Evolutionary conservation across 1,140 invertebrate species (phyloP), one percentile per base, ranked within the genome.

Genomic region (Aethina tumida): DNA sequence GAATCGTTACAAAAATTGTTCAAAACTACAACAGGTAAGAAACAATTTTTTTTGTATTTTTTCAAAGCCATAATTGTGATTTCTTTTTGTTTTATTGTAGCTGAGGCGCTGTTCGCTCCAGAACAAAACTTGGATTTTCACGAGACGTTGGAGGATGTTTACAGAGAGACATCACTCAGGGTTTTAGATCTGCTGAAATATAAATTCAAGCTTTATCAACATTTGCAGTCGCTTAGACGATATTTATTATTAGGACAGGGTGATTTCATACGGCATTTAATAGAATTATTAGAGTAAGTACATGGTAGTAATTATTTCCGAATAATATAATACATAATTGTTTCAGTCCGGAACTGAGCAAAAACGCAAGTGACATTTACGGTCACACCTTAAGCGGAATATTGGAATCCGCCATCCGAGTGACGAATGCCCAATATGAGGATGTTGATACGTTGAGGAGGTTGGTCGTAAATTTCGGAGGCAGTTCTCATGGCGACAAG

Each of bases 351-450:
- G 89, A 97, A 67, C 64, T 98, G 29, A 79, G 79, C 45, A 91
- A 92, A 62, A 79, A 81, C n/a, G 91, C 87, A n/a, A 75, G 72
- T 49, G 79, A 81, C 14, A 64, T 97, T 31, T 90, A 88, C 58
- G 76, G 81, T 1, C 90, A 95, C 58, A 94, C 92, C 56, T 67
- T 97, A 34, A 80, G 83, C 21, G 81, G 81, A 17, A 88, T 94
- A 52, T 61, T 97, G 53, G 92, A 96, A 66, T 81, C 85, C 25
- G 92, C 92, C 1, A 81, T 97, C 47, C 73, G 90, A 52, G 81
- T 84, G 18, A 97, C 92, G n/a, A 95, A 93, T 67, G 86, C 91
- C 18, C 91, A 96, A 62, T 91, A 80, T 60, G 91, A 97, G 56
- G 85, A 93, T 55, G 75, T 79, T 21, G 91, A 97, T 61, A 86